A percentile compares a stretch with the other conserved stretches of the same genome.
phyloP scores from a whole-genome alignment of 2,888 invertebrate genomes.

The Therioaphis trifolii region DNA sequence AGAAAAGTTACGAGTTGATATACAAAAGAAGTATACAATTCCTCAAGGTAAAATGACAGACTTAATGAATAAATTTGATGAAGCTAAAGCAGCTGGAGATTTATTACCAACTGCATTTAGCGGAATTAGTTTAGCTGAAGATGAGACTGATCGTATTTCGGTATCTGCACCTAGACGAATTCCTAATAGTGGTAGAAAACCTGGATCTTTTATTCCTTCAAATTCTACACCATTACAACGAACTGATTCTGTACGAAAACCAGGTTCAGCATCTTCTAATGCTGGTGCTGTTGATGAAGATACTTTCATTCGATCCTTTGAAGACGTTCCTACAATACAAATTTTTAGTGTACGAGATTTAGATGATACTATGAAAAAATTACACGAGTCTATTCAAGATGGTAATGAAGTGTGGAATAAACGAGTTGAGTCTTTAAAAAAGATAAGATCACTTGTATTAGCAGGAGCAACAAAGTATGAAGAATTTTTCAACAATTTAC shows the following conservation, averaged over 20 bases:
- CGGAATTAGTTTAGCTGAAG: conserved; percentile 59
- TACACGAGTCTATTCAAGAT: conserved; percentile 82
- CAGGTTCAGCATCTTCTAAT: conserved; percentile 59
- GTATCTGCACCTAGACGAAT: conserved; percentile 54
- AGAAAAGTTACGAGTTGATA: conserved; percentile 84
- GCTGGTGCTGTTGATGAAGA: conserved; percentile 93
- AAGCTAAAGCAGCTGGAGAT: conserved; percentile 82
- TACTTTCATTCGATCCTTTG: conserved; percentile 86
- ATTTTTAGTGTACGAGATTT: conserved; percentile 87
- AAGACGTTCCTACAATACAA: conserved; percentile 82
- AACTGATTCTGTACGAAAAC: conserved; percentile 57
- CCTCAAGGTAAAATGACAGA: conserved; percentile 78
- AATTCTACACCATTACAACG: conserved; percentile 54
- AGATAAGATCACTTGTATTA: conserved; percentile 83
- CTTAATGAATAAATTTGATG: conserved; percentile 87
- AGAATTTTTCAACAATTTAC: conserved; percentile 80
- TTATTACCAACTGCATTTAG: conserved; percentile 78
- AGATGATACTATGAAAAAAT: conserved; percentile 81
- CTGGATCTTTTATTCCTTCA: conserved; percentile 42
- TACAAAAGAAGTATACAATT: conserved; percentile 83
- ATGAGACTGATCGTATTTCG: conserved; percentile 60
- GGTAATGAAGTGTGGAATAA: conserved; percentile 93
- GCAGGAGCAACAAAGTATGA: conserved; percentile 83
- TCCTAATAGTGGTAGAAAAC: conserved; percentile 53
- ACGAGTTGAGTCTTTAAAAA: conserved; percentile 91